These are phyloP conservation scores for Leptestheria dahalacensis DNA, from an alignment of 1,140 invertebrate genomes.

Conservation along the genomic window DNA sequence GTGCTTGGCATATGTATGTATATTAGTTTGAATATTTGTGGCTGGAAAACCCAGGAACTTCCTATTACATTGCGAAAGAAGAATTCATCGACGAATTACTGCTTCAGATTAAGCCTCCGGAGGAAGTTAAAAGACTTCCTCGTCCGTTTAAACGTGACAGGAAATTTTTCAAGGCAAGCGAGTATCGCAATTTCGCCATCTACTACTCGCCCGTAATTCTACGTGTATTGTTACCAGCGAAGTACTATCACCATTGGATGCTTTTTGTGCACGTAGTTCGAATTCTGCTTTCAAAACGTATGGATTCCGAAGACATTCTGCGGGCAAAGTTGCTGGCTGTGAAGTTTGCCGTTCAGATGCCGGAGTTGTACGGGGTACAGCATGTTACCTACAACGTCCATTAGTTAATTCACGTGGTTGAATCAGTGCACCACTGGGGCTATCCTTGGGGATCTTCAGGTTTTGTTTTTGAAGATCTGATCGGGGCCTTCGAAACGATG, in stretches of 20 bases:
- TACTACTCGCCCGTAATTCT: constrained; percentile 9
- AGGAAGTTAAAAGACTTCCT: constrained; percentile 1
- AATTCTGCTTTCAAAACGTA: constrained; percentile 4
- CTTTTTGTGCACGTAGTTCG: constrained; percentile 1
- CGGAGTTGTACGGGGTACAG: constrained; percentile 4
- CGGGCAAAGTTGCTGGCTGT: not conserved
- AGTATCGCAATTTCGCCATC: not conserved
- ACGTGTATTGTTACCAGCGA: not conserved
- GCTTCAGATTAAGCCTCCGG: constrained; percentile 1
- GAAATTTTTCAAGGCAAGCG: constrained; percentile 8
- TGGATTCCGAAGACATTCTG: not conserved
- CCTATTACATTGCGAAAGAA: constrained; percentile 4
- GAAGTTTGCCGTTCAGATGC: not conserved
- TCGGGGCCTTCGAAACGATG: not conserved
- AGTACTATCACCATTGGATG: constrained; percentile 9
- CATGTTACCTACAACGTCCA: constrained; percentile 6
- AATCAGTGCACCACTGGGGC: not conserved
- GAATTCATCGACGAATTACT: not conserved
- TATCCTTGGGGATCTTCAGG: constrained; percentile 9
- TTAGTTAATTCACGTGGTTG: not conserved
- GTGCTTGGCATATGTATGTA: not conserved
- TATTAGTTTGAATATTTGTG: not conserved
- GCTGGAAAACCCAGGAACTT: not conserved
- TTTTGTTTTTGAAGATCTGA: constrained; percentile 7
- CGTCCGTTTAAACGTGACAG: not conserved